Base-by-base conservation (phyloP, 1,140 invertebrate genomes). In the Leptinotarsa undecemlineata region DNA sequence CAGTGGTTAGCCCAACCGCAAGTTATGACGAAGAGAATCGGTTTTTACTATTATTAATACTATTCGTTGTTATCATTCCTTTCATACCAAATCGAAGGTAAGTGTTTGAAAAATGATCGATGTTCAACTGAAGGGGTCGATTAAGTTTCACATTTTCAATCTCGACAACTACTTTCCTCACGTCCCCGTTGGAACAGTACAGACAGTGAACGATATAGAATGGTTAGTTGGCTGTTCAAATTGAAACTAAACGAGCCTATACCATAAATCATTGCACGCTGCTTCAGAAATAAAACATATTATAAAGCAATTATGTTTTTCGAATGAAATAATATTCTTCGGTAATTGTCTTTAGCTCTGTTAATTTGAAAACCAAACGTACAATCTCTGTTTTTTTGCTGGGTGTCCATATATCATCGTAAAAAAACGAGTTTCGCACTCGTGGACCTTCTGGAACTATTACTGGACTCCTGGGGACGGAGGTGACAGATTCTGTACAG, bases 291-390 rank as follows among this genome's bases (percentile, higher is more conserved):
- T 74, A 68, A 70, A 77, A 61, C 76, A 77, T 77, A 77, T 77
- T 77, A 77, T 77, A 77, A 77, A 77, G 76, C 72, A 77, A 77
- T 77, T 77, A 77, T 74, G 76, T 77, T 77, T 77, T 77, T 77
- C 71, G 26, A 71, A 77, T 77, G 74, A 77, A 75, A 77, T 74
- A 75, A 77, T 77, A 73, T 74, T 73, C 68, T 77, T 33, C 68
- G 73, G 74, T 77, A 77, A 77, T 75, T 75, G 76, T 75, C 71
- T 76, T 72, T 72, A 60, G 67, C 48, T 51, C 71, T 68, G 75
- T 73, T 76, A 76, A 76, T 76, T 73, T 76, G 71, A 73, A 76
- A 76, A 51, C 75, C 71, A 76, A 76, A 76, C 75, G 75, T 69
- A 51, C 67, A 61, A 72, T 73, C 67, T 69, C 42, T 26, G 48